Conservation (phyloP, 2,797 vertebrate genomes). For the Morus bassanus region DNA sequence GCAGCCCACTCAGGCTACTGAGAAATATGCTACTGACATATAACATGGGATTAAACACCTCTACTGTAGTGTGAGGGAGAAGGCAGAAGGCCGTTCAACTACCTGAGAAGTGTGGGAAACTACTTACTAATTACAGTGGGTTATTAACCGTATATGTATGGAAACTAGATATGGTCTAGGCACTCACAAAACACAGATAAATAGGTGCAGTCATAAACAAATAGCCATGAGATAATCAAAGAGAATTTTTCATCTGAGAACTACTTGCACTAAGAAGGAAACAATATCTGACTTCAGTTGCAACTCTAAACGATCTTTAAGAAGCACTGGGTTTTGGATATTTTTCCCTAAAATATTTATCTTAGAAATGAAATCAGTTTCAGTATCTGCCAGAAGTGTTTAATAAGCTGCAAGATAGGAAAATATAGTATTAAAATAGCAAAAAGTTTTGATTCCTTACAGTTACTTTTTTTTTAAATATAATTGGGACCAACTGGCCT, state of each 20-base stretch:
- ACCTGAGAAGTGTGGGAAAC: neutral
- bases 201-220: neutral
- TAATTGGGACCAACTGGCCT: conserved; percentile 83
- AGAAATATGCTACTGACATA: neutral
- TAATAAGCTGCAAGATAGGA: conserved; percentile 71
- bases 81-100: neutral
- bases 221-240: neutral
- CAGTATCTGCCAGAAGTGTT: conserved; percentile 60
- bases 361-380: conserved; percentile 59
- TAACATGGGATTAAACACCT: neutral
- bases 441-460: conserved; percentile 71
- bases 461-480: conserved; percentile 66
- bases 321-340: neutral
- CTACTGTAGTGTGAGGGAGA: neutral
- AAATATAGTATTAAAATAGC: conserved; percentile 65
- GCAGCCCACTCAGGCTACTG: neutral
- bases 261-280: neutral
- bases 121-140: neutral
- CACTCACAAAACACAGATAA: neutral
- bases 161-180: neutral
- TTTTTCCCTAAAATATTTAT: conserved; percentile 28
- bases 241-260: neutral
- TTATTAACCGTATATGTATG: neutral
- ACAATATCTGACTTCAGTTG: neutral
- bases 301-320: neutral